Conservation (phyloP, 1,140 invertebrate species). For the Cyclargus thomasi region DNA sequence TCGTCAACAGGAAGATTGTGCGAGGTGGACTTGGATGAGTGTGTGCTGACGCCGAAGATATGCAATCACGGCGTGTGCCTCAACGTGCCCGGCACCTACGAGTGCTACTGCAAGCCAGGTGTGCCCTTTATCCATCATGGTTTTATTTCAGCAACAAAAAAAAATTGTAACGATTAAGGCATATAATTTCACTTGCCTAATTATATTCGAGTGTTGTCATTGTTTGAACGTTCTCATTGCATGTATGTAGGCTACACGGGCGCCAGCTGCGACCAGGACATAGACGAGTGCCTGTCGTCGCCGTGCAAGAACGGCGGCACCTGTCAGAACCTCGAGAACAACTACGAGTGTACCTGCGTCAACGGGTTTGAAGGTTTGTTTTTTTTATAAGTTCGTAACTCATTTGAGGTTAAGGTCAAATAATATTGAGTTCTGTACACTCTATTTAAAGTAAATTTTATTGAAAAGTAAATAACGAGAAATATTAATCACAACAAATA, state of each 20-base stretch:
- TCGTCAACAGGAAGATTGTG: conserved; percentile 77
- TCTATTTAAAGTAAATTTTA: no score
- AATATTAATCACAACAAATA: no score
- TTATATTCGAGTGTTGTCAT: neutral
- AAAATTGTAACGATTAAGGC: neutral
- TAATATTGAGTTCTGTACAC: neutral
- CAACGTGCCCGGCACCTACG: conserved; percentile 85
- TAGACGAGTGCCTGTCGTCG: conserved; percentile 90
- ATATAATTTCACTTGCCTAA: neutral
- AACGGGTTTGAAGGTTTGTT: conserved; percentile 84
- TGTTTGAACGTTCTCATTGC: conserved; percentile 9
- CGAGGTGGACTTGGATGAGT: conserved; percentile 87
- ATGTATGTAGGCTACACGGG: conserved; percentile 82
- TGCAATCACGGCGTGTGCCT: conserved; percentile 90
- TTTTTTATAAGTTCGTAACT: neutral
- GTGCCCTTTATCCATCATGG: neutral
- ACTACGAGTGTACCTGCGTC: conserved; percentile 88
- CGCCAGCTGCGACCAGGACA: conserved; percentile 87
- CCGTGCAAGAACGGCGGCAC: conserved; percentile 93
- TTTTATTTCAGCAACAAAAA: neutral
- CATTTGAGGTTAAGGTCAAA: neutral
- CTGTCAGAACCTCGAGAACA: conserved; percentile 90
- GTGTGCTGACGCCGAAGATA: conserved; percentile 77
- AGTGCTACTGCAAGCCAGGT: conserved; percentile 89
- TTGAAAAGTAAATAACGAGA: no score